Percentiles rank a stretch among this genome's conserved stretches.
Conservation (phyloP, 2,113 vertebrate species). For the Megalops atlanticus region DNA sequence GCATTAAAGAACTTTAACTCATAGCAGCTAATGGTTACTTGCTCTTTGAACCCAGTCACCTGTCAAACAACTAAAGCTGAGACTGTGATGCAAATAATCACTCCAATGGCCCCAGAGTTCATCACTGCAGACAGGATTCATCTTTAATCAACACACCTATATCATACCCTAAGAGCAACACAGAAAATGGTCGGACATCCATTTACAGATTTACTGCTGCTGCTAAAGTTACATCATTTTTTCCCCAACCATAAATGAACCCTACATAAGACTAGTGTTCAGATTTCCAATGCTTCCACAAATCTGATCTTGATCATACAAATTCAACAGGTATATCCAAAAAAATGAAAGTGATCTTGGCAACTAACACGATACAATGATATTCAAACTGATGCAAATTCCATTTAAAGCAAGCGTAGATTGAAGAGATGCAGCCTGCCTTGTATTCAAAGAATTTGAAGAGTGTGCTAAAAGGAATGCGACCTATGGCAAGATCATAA, state of each 20-base stretch:
- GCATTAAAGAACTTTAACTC: not conserved
- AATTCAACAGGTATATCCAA: not conserved
- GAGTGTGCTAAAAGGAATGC: constrained; percentile 28
- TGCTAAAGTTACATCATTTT: not conserved
- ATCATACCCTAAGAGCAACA: not conserved
- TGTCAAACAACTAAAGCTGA: constrained; percentile 7
- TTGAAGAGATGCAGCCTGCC: not conserved
- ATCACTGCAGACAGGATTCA: not conserved
- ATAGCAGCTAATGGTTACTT: not conserved
- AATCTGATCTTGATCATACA: not conserved
- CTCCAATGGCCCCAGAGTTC: not conserved
- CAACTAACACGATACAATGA: not conserved
- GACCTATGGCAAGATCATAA: constrained; percentile 16
- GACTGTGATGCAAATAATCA: not conserved
- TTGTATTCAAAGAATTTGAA: constrained; percentile 37
- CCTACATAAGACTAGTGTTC: not conserved
- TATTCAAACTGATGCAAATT: not conserved
- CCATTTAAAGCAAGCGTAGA: not conserved
- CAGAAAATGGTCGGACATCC: not conserved
- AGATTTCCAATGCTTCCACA: not conserved
- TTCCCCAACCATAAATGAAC: not conserved
- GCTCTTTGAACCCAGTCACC: not conserved
- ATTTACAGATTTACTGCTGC: not conserved
- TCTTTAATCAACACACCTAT: constrained; percentile 1
- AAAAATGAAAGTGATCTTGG: not conserved